Percentiles rank a stretch among this genome's conserved stretches.
These are phyloP conservation scores for Papilio helenus DNA, from an alignment of 1,140 invertebrate genomes.

Conservation along the genomic window DNA sequence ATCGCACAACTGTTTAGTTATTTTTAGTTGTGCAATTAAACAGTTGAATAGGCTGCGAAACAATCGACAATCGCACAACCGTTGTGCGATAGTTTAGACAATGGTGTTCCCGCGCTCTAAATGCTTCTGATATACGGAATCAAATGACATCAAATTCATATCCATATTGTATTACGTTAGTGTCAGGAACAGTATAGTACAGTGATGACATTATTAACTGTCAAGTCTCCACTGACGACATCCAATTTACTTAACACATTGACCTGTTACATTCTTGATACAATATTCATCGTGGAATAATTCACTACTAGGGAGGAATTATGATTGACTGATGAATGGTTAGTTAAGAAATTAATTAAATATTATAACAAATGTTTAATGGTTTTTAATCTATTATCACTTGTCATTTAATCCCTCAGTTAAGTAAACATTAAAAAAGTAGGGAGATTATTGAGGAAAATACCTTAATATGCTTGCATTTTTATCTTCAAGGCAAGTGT, in stretches of 20 bases:
- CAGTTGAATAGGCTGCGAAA: too few relatives aligned
- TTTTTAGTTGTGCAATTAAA: too few relatives aligned
- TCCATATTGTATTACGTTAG: slow-evolving; percentile 36
- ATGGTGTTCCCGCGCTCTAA: not conserved
- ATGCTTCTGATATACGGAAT: not conserved
- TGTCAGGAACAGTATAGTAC: slow-evolving; percentile 37
- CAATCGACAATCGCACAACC: too few relatives aligned
- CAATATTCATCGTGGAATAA: slow-evolving; percentile 28
- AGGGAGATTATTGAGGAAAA: not conserved
- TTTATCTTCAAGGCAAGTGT: not conserved
- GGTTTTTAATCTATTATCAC: not conserved
- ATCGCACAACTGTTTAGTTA: too few relatives aligned
- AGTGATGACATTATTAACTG: slow-evolving; percentile 42
- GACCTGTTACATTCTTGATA: slow-evolving; percentile 36
- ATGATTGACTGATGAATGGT: not conserved
- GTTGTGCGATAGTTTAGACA: too few relatives aligned
- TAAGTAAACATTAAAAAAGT: not conserved
- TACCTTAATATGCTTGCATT: not conserved
- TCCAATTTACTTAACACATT: slow-evolving; percentile 44
- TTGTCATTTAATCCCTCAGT: not conserved
- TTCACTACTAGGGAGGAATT: not conserved
- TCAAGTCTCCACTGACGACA: slow-evolving; percentile 38
- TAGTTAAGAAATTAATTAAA: not conserved
- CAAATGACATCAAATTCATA: slow-evolving; percentile 31
- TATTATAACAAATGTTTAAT: not conserved